phyloP scores from a whole-genome alignment of 2,888 invertebrate genomes.

The Amphimallon solstitiale region DNA sequence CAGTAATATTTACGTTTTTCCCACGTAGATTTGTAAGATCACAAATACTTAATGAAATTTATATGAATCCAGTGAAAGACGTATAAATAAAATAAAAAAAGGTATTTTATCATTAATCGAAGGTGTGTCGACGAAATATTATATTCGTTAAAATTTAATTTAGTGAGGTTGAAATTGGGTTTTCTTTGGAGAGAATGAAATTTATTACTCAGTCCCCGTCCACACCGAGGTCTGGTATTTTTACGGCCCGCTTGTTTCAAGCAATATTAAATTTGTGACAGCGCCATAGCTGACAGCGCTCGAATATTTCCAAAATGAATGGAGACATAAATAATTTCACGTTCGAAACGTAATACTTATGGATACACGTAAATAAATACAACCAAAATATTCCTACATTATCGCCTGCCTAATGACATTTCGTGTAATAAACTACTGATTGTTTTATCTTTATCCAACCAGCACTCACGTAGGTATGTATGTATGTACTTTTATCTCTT shows the following conservation, averaged over 20 bases:
- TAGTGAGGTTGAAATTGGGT: constrained; percentile 19
- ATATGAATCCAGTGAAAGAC: no score
- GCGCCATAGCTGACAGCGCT: constrained; percentile 16
- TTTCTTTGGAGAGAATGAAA: constrained; percentile 22
- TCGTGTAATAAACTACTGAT: constrained; percentile 20
- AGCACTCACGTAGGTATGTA: neutral
- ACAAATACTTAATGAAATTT: no score
- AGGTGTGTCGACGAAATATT: neutral
- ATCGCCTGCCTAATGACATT: constrained; percentile 4
- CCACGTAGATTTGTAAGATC: no score
- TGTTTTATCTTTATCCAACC: constrained; percentile 13
- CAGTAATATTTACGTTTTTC: no score
- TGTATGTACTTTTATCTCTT: constrained; percentile 5
- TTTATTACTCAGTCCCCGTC: constrained; percentile 15
- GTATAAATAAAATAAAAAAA: no score
- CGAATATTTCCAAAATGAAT: constrained; percentile 30
- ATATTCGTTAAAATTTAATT: constrained; percentile 32
- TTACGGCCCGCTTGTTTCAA: constrained; percentile 30
- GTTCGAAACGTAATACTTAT: constrained; percentile 1
- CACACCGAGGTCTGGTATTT: constrained; percentile 15
- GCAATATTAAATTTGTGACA: constrained; percentile 31
- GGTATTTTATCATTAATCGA: neutral
- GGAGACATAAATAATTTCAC: constrained; percentile 32
- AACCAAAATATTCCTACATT: constrained; percentile 16
- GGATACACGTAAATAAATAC: neutral